Conservation (phyloP, 2,113 vertebrate species). For the Pseudolaguvia tuberculata region DNA sequence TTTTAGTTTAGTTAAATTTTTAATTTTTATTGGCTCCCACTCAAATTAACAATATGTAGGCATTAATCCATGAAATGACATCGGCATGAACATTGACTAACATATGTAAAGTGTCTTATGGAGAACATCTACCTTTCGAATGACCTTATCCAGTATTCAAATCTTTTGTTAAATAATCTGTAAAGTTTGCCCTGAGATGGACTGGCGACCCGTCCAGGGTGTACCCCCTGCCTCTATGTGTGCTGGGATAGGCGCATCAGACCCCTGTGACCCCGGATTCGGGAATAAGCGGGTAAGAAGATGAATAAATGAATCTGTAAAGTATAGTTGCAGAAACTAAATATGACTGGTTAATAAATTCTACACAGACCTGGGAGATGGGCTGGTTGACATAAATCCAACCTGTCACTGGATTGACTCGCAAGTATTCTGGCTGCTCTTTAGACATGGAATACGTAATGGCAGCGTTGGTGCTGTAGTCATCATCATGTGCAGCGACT, state of each 20-base stretch:
- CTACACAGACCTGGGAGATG: constrained; percentile 73
- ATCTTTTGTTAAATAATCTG: background rate
- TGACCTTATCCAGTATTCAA: background rate
- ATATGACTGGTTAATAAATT: background rate
- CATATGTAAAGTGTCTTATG: constrained; percentile 3
- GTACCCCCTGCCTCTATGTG: no score
- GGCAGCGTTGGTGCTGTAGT: constrained; percentile 78
- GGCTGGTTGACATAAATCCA: constrained; percentile 84
- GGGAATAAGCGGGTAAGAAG: no score
- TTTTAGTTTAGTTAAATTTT: no score
- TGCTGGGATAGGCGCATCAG: no score
- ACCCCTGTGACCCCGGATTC: no score
- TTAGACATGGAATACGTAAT: constrained; percentile 73
- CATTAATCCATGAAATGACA: background rate
- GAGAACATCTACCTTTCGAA: background rate
- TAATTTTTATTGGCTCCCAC: no score
- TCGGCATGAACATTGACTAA: background rate
- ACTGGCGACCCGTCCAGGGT: no score
- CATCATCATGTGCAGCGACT: constrained; percentile 79
- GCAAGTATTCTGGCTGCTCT: constrained; percentile 75
- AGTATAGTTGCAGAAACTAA: background rate
- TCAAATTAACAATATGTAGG: constrained; percentile 4
- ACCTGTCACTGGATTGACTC: constrained; percentile 78
- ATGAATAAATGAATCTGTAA: no score
- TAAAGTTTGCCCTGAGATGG: background rate